Base-by-base conservation (phyloP, 2,113 vertebrate genomes). In the Aphelocoma coerulescens region DNA sequence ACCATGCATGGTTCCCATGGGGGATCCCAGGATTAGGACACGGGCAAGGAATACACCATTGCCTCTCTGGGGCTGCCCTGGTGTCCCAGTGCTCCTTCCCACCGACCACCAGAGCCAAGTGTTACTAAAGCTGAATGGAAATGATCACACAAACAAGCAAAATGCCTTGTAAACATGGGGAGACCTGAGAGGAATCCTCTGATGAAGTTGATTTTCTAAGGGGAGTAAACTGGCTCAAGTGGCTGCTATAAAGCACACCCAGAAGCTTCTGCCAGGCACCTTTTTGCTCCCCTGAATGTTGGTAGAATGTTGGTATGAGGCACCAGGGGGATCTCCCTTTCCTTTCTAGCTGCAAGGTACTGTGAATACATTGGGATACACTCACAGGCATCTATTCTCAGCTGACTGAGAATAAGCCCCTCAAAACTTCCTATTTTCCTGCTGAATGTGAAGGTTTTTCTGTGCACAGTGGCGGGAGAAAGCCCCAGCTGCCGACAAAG, bases 1-100 rank as follows among this genome's bases (percentile, higher is more conserved):
- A 35, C n/a, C 26, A 2, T 0, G 20, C 10, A 2, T 1, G 0
- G 46, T 44, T 88, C 79, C 89, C 4, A 1, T 20, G 78, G 30
- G 39, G 55, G 11, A 35, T 75, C 46, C n/a, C 2, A 7, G 67
- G 39, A 32, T 23, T 65, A 30, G 52, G 44, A 32, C 44, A 44
- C 0, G 17, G 73, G 14, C 1, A 4, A 72, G 41, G 91, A 75
- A 46, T 11, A 10, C 1, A 2, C 57, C 5, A 5, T 37, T 5
- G 11, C 55, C 55, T 65, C 79, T 58, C 75, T 52, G 33, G 66
- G 79, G 32, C 11, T 44, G 44, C 33, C 44, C 39, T 55, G 27
- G 20, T 33, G 59, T 74, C 57, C 57, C 58, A 32, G 62, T 17
- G 68, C 72, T 95, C 49, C 28, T 52, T 58, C 48, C 44, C 71